Conservation (phyloP, 2,797 vertebrate genomes). For the Sylvia borin region DNA sequence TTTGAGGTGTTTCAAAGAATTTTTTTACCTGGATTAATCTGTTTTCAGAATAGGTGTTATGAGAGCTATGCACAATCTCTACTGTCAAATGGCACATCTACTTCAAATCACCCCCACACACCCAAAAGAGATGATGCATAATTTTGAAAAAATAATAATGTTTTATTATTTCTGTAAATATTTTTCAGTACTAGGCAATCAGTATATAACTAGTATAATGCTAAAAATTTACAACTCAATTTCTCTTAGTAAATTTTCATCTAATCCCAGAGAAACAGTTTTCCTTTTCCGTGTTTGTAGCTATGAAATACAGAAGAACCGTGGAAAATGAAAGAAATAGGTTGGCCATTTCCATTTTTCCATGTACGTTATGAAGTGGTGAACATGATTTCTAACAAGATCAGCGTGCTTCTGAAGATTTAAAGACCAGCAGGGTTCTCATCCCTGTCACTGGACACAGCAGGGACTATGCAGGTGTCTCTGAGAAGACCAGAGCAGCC, state of each 20-base stretch:
- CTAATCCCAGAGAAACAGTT: slow-evolving; percentile 14
- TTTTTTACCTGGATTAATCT: not conserved
- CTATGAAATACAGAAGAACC: not conserved
- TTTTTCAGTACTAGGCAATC: not conserved
- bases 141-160: not conserved
- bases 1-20: not conserved
- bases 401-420: not conserved
- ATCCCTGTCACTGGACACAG: fast-evolving
- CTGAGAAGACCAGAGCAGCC: not conserved
- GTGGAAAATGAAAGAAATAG: not conserved
- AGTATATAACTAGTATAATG: not conserved
- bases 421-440: not conserved
- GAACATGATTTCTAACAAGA: not conserved
- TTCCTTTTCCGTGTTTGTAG: not conserved
- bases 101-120: not conserved
- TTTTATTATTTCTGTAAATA: not conserved
- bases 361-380: not conserved
- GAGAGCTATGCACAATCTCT: not conserved
- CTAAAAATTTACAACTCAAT: not conserved
- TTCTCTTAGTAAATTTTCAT: not conserved
- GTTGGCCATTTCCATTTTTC: not conserved
- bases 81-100: not conserved
- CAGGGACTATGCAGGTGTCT: not conserved
- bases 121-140: not conserved
- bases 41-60: not conserved